Evolutionary conservation across 2,888 invertebrate species (phyloP), one percentile per base, ranked within the genome.

Genomic region (Hololepta plana): DNA sequence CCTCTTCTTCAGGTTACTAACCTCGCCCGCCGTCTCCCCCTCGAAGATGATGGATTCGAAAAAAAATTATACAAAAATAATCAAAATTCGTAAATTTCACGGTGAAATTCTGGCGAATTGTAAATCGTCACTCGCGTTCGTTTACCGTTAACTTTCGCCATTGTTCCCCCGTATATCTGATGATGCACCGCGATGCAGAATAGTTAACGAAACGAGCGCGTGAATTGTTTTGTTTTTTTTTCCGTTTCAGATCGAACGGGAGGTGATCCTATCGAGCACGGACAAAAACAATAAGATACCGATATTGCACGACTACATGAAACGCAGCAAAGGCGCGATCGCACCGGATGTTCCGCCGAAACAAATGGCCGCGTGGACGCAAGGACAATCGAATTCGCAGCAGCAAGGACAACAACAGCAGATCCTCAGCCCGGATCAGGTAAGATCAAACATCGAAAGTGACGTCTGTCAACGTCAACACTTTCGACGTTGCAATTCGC

Each of bases 231-330:
- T n/a, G n/a, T n/a, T n/a, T 29, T 20, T 17, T 10, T 17, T 24
- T 38, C 33, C 33, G 29, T 49, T 57, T 30, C 61, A 80, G 80
- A 79, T 79, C 51, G 79, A 80, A 53, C 66, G 79, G 22, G 77
- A 79, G 53, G 72, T 79, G 40, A 71, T 77, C 28, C 53, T 80
- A 29, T 72, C 74, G 3, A 72, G 69, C 16, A 65, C 67, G 1
- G 79, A 79, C 49, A 77, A 76, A 53, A 74, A 72, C 51, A 72
- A 74, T 17, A 79, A 79, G 51, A 75, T 77, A 28, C 77, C 77
- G 2, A 72, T 77, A 35, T 61, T 79, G 28, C 72, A 75, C 50
- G 77, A 79, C 42, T 73, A 74, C 41, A 67, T 73, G 46, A 64
- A 66, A 41, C 53, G 62, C 36, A 55, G 60, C 12, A 61, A 68